These are phyloP conservation scores for Hucho hucho DNA, from an alignment of 2,113 vertebrate species.

Conservation along the genomic window DNA sequence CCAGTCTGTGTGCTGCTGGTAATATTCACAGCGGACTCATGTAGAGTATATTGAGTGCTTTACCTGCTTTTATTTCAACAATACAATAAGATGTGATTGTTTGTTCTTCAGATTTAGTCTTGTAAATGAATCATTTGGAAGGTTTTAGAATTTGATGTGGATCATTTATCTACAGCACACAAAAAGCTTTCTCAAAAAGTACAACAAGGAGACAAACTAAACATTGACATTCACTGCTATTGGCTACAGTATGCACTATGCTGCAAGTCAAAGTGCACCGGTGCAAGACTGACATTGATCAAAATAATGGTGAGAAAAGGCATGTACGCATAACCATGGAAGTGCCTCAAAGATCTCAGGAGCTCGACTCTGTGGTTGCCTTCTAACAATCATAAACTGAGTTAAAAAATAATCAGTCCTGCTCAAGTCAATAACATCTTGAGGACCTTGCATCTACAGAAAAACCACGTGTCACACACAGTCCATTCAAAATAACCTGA, in stretches of 20 bases:
- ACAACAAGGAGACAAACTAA: constrained; percentile 44
- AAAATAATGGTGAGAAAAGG: constrained; percentile 66
- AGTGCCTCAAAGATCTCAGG: constrained; percentile 70
- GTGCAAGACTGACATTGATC: constrained; percentile 60
- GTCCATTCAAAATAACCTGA: constrained; percentile 39
- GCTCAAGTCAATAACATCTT: not conserved
- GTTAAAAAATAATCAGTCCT: not conserved
- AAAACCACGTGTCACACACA: not conserved
- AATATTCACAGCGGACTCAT: not conserved
- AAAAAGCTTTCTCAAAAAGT: constrained; percentile 67
- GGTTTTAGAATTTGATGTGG: not conserved
- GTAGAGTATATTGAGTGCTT: not conserved
- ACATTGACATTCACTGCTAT: constrained; percentile 67
- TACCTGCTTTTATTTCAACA: too few species aligned
- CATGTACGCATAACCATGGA: constrained; percentile 71
- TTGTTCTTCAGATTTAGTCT: not conserved
- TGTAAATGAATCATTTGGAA: not conserved
- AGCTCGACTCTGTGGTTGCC: constrained; percentile 70
- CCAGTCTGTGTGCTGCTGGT: constrained; percentile 67
- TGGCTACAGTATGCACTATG: constrained; percentile 61
- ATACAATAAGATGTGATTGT: too few species aligned
- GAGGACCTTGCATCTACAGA: not conserved
- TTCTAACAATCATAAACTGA: constrained; percentile 43
- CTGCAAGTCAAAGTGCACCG: constrained; percentile 68
- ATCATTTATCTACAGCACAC: constrained; percentile 34